Percentiles rank a stretch among this genome's conserved stretches.
phyloP scores from a whole-genome alignment of 2,888 invertebrate species.

The Cerastoderma edule region DNA sequence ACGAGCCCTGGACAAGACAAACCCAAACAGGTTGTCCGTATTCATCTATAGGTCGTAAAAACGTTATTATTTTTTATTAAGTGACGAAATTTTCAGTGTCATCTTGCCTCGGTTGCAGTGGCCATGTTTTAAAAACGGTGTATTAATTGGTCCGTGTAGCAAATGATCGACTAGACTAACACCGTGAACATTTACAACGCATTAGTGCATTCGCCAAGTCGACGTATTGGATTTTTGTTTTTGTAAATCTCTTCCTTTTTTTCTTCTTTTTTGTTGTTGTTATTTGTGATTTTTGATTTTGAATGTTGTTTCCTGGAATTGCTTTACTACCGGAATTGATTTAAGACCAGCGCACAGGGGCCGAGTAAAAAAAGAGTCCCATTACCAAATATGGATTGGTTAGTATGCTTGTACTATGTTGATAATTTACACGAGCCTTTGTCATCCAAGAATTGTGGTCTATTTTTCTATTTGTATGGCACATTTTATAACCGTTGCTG shows the following conservation, averaged over 20 bases:
- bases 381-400: conserved; percentile 22
- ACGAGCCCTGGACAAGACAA: too few relatives aligned
- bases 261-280: too few relatives aligned
- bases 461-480: too few relatives aligned
- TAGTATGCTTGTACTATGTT: background rate
- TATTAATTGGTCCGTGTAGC: background rate
- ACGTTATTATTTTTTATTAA: conserved; percentile 22
- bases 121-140: conserved; percentile 15
- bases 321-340: too few relatives aligned
- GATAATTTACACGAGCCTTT: too few relatives aligned
- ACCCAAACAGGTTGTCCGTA: too few relatives aligned
- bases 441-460: too few relatives aligned
- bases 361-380: background rate
- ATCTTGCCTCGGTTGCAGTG: background rate
- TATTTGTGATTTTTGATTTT: too few relatives aligned
- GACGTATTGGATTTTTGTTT: too few relatives aligned
- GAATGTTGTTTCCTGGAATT: too few relatives aligned
- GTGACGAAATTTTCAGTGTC: conserved; percentile 8
- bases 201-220: conserved; percentile 8
- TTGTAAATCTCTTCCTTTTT: background rate
- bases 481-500: too few relatives aligned
- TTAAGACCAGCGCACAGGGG: too few relatives aligned
- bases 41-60: conserved; percentile 21
- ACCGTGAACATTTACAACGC: background rate
- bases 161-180: background rate